phyloP scores from a whole-genome alignment of 2,113 vertebrate species.

The Pterocles gutturalis region DNA sequence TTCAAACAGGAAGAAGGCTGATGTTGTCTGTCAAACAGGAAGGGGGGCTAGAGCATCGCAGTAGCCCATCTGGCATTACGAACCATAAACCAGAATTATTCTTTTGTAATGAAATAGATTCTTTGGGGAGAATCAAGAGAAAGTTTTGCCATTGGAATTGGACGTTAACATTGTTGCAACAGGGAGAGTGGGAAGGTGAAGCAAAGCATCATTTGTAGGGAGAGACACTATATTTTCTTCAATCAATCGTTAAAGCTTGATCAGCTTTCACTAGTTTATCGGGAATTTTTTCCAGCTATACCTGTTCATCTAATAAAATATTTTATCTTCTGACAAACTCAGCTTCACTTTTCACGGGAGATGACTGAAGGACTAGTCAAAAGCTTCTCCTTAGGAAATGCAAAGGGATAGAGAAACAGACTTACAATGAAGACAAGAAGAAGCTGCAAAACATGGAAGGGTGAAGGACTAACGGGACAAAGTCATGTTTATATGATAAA shows the following conservation, averaged over 20 bases:
- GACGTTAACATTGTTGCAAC: not conserved
- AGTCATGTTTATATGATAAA: not conserved
- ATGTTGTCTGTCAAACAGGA: not conserved
- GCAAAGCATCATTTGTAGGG: not conserved
- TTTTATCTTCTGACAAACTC: not conserved
- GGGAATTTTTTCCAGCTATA: not conserved
- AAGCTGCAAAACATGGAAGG: not conserved
- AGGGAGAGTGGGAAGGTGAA: not conserved
- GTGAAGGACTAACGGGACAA: not conserved
- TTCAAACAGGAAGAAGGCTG: slow-evolving; percentile 8
- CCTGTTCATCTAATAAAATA: not conserved
- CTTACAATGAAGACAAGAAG: not conserved
- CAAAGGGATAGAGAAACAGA: not conserved
- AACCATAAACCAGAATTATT: not conserved
- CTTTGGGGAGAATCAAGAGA: not conserved
- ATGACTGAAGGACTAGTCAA: not conserved
- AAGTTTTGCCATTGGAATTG: not conserved
- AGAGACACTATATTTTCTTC: not conserved
- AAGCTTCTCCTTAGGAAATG: not conserved
- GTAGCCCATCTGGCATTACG: not conserved
- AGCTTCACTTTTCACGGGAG: not conserved
- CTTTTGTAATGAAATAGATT: not conserved
- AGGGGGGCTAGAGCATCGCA: not conserved
- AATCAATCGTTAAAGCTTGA: not conserved
- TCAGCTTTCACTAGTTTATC: not conserved